These are phyloP conservation scores for Formicarius rufipectus DNA, from an alignment of 2,113 vertebrate species.

Conservation along the genomic window DNA sequence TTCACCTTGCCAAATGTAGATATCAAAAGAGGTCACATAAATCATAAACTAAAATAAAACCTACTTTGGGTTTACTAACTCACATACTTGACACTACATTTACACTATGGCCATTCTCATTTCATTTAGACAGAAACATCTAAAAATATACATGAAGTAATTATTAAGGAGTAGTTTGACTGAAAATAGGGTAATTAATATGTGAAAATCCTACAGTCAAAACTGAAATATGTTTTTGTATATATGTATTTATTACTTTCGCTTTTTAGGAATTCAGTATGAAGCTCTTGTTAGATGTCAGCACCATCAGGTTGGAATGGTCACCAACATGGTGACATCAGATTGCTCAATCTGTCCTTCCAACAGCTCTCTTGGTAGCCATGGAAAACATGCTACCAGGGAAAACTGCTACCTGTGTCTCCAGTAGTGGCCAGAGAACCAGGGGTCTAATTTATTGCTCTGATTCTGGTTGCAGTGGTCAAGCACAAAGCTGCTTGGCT, in stretches of 20 bases:
- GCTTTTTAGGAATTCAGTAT: background rate
- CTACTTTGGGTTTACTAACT: background rate
- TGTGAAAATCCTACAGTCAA: background rate
- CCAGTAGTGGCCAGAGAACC: background rate
- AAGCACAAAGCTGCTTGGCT: background rate
- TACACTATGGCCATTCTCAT: background rate
- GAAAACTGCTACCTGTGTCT: background rate
- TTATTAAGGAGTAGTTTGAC: background rate
- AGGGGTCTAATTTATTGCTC: background rate
- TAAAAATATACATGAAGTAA: background rate
- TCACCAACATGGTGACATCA: fast-evolving
- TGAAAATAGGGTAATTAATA: background rate
- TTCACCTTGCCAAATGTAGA: background rate
- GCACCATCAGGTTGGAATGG: background rate
- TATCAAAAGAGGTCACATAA: background rate
- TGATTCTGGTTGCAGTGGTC: background rate
- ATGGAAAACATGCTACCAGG: background rate
- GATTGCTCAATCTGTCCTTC: background rate
- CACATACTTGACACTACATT: background rate
- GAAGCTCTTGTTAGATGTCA: background rate
- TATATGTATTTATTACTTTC: background rate
- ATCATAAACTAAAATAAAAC: background rate
- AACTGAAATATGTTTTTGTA: background rate
- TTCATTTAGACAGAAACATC: background rate
- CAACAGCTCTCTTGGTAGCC: background rate